Evolutionary conservation across 2,888 invertebrate species (phyloP).

Genomic region (Cephus pygmeus): DNA sequence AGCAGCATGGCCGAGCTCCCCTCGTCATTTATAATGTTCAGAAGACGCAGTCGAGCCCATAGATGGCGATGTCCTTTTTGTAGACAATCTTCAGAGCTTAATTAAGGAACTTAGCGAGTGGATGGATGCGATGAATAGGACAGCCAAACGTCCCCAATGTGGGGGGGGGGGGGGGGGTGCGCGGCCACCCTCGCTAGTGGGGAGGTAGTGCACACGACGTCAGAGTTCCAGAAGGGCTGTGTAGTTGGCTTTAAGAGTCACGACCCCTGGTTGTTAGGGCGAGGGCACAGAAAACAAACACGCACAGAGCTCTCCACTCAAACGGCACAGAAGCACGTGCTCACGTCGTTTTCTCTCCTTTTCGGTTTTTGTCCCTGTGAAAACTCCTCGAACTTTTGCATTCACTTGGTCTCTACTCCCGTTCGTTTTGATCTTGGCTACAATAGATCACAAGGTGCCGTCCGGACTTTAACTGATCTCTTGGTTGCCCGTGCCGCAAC

Average conservation of each 20-base stretch:
- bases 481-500: neutral
- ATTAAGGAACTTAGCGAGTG: constrained; percentile 64
- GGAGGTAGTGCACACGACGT: constrained; percentile 8
- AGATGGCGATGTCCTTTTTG: constrained; percentile 61
- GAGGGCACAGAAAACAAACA: constrained; percentile 51
- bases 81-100: constrained; percentile 64
- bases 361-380: constrained; percentile 13
- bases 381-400: constrained; percentile 34
- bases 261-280: constrained; percentile 35
- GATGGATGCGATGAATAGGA: constrained; percentile 61
- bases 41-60: constrained; percentile 18
- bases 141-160: constrained; percentile 54
- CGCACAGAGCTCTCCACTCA: constrained; percentile 11
- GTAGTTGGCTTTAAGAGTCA: constrained; percentile 46
- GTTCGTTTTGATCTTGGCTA: constrained; percentile 43
- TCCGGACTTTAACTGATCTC: neutral
- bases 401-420: neutral
- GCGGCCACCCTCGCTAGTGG: constrained; percentile 23
- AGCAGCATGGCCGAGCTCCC: constrained; percentile 3
- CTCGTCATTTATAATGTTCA: constrained; percentile 20
- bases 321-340: constrained; percentile 6
- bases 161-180: constrained; percentile 9
- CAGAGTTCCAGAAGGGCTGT: constrained; percentile 9
- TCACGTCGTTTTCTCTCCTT: constrained; percentile 10
- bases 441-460: constrained; percentile 43